phyloP scores from a whole-genome alignment of 2,113 vertebrate species.

The Gallinago media region DNA sequence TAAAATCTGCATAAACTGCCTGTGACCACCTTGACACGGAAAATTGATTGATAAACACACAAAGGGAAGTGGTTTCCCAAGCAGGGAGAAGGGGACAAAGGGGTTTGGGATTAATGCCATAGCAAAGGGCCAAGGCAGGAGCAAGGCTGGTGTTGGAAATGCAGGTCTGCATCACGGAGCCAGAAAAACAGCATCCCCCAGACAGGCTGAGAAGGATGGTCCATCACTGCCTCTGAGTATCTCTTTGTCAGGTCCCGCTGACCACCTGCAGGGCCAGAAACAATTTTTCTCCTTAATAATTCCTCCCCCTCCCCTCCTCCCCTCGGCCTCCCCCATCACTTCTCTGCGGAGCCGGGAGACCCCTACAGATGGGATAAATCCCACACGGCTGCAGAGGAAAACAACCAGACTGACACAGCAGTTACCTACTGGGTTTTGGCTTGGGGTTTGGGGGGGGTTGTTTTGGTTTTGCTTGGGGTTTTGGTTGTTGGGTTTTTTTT shows the following conservation, averaged over 20 bases:
- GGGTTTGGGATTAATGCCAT: neutral
- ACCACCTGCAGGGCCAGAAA: conserved; percentile 18
- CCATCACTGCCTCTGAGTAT: neutral
- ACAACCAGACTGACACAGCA: neutral
- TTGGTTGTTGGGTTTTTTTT: neutral
- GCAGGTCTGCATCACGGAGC: neutral
- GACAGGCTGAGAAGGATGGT: neutral
- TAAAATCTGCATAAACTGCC: conserved; percentile 24
- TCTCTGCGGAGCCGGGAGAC: too few relatives aligned
- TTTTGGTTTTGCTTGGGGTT: neutral
- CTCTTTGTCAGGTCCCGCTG: conserved; percentile 22
- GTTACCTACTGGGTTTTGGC: neutral
- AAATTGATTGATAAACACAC: conserved; percentile 5
- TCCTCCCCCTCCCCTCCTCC: neutral
- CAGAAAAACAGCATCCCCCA: neutral
- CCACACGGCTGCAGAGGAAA: neutral
- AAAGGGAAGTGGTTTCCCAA: conserved; percentile 35
- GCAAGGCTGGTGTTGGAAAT: neutral
- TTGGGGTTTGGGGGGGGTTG: neutral
- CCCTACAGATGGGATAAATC: too few relatives aligned
- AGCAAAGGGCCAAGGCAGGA: conserved; percentile 17
- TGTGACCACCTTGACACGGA: neutral
- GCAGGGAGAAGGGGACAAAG: conserved; percentile 20
- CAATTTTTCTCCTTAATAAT: neutral
- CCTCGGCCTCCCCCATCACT: too few relatives aligned